phyloP scores from a whole-genome alignment of 2,888 invertebrate species.

The Bellardia bayeri region DNA sequence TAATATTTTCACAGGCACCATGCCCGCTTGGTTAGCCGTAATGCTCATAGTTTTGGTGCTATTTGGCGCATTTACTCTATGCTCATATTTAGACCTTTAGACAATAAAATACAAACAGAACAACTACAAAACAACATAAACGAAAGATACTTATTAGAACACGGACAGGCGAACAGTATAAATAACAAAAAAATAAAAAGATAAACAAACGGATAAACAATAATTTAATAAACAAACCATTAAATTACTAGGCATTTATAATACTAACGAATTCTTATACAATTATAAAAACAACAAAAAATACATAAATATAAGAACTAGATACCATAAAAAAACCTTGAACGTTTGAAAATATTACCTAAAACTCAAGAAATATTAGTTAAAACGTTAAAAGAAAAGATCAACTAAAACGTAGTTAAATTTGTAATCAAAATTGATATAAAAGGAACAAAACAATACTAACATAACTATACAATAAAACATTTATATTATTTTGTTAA shows the following conservation, averaged over 20 bases:
- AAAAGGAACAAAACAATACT: neutral
- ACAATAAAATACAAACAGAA: conserved; percentile 20
- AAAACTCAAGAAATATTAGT: neutral
- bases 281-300: conserved; percentile 23
- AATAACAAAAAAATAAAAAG: conserved; percentile 23
- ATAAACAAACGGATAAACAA: conserved; percentile 11
- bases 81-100: conserved; percentile 92
- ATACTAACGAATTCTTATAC: conserved; percentile 57
- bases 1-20: conserved; percentile 86
- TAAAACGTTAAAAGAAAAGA: neutral
- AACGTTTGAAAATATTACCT: neutral
- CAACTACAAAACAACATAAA: conserved; percentile 19
- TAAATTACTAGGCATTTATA: conserved; percentile 66
- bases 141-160: conserved; percentile 6
- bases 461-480: neutral
- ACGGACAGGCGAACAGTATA: conserved; percentile 19
- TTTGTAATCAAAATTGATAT: conserved; percentile 50
- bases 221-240: conserved; percentile 4
- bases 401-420: conserved; percentile 14
- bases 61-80: conserved; percentile 91
- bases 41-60: conserved; percentile 90
- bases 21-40: conserved; percentile 93
- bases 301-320: conserved; percentile 27
- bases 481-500: conserved; percentile 22
- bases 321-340: neutral